A percentile compares a stretch with the other conserved stretches of the same genome.
Conservation (phyloP, 1,140 invertebrate genomes). For the Eurosta solidaginis region DNA sequence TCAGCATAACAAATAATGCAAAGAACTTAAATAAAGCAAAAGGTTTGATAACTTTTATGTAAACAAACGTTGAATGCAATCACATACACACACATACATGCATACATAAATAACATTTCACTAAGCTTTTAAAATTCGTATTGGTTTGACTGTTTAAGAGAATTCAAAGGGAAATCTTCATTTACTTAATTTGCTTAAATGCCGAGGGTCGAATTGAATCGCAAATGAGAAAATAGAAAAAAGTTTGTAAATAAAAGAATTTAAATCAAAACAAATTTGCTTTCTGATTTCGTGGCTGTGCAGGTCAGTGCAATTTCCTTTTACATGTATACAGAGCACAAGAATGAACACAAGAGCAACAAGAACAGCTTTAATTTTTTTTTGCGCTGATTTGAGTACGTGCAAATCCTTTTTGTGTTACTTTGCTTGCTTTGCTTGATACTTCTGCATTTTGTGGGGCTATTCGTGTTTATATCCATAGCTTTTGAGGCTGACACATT, state of each 20-base stretch:
- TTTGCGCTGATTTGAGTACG: not conserved
- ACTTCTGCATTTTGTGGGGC: too few relatives aligned
- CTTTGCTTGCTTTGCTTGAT: not conserved
- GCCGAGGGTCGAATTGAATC: constrained; percentile 2
- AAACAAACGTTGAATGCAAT: too few relatives aligned
- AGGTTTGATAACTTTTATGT: not conserved
- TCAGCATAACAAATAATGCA: not conserved
- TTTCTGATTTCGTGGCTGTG: not conserved
- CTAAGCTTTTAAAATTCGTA: not conserved
- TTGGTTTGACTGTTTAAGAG: not conserved
- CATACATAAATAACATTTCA: not conserved
- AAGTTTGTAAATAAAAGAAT: too few relatives aligned
- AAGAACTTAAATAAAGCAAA: not conserved
- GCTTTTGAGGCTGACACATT: constrained; percentile 23
- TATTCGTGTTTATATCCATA: too few relatives aligned
- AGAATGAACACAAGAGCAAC: not conserved
- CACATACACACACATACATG: too few relatives aligned
- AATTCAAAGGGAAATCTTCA: not conserved
- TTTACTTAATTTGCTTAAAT: not conserved
- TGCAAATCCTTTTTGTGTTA: not conserved
- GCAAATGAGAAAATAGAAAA: not conserved
- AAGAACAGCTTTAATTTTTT: not conserved
- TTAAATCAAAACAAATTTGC: not conserved
- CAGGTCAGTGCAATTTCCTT: not conserved
- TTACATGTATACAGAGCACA: not conserved